Evolutionary conservation across 1,140 invertebrate genomes (phyloP), one percentile per base, ranked within the genome.

Genomic region (Drosophila bocki): DNA sequence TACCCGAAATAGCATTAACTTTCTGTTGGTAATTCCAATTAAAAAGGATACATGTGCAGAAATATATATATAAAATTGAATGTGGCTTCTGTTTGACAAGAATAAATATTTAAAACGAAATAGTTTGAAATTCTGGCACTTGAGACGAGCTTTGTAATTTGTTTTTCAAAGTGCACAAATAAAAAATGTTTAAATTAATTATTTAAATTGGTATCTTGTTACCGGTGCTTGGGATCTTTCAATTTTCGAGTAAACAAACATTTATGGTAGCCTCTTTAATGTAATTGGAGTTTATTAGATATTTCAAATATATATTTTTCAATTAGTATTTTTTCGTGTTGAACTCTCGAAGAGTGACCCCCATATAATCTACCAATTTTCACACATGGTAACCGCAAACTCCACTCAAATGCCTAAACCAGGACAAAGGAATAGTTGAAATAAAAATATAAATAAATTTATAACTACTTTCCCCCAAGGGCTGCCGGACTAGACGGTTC

Each of bases 1-100:
- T 53, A 33, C 39, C 39, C 62, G 64, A 70, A 56, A 70, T 37
- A 41, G 62, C 62, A 69, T 69, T 69, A 67, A 67, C 50, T 69
- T 53, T 44, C 47, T 39, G 62, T 53, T 67, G 29, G 67, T 44
- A 45, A 67, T 63, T 68, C 26, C 26, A 45, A 68, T 67, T 50
- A 39, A 62, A 47, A 67, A 22, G 22, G 22, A 29, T 44, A 2
- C 33, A 41, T 29, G 6, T 29, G 8, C 33, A 13, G 35, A 11
- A 9, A 35, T 64, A 64, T 50, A 26, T 29, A 1, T 17, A 51
- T 51, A 11, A 32, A 51, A 51, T n/a, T 51, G 48, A 17, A 0
- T 32, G 48, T 33, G 48, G 26, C n/a, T 32, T 22, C 13, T 32
- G 35, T 15, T 32, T 17, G 56, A 29, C 3, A 6, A 3, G 35